Evolutionary conservation across 2,113 vertebrate species (phyloP).

Genomic region (Phalacrocorax pelagicus): DNA sequence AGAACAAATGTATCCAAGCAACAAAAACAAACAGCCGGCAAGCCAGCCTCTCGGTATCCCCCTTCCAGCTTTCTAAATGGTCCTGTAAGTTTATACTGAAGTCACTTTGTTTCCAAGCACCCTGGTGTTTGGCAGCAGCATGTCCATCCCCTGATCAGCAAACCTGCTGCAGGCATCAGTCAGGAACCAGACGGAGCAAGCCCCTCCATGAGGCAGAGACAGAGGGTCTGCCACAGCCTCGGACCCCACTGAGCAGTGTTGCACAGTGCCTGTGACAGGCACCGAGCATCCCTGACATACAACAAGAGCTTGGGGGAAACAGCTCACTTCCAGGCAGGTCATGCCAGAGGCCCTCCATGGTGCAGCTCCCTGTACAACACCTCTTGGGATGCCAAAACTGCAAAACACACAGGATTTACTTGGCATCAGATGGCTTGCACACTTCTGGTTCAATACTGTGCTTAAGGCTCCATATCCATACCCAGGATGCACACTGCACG

Average conservation of each 20-base stretch:
- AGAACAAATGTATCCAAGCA: not conserved
- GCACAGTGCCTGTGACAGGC: accelerated
- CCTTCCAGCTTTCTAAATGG: not conserved
- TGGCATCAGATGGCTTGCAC: accelerated
- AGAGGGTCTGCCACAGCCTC: accelerated
- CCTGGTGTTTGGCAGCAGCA: not conserved
- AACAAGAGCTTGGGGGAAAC: not conserved
- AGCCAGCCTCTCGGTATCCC: not conserved
- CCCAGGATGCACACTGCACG: accelerated
- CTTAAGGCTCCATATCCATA: not conserved
- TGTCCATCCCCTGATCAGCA: not conserved
- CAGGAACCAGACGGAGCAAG: not conserved
- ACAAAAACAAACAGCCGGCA: conserved; percentile 9
- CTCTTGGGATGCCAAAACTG: not conserved
- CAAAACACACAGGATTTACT: not conserved
- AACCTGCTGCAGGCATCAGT: not conserved
- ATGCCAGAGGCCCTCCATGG: not conserved
- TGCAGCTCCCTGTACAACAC: not conserved
- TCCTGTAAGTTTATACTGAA: not conserved
- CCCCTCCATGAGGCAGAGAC: accelerated
- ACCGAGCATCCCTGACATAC: not conserved
- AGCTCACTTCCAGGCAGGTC: not conserved
- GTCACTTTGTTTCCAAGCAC: not conserved
- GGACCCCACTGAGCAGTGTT: accelerated
- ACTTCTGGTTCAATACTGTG: not conserved